Conservation (phyloP, 2,113 vertebrate species). For the Otus sunia region DNA sequence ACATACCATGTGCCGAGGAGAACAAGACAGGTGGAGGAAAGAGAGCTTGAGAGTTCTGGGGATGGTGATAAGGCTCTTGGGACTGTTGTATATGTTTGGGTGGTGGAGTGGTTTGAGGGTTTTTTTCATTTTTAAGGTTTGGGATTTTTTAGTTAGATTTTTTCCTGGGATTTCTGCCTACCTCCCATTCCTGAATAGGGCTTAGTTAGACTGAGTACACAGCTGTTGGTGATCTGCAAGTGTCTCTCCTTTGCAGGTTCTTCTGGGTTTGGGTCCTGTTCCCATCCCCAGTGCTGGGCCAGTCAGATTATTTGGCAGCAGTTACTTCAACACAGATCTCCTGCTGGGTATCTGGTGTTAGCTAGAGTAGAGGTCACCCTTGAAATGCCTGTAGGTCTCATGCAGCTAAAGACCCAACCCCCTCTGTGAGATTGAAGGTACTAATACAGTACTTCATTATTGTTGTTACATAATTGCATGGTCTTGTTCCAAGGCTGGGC, state of each 20-base stretch:
- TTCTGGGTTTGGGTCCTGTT: not conserved
- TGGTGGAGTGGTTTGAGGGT: not conserved
- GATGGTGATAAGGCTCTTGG: not conserved
- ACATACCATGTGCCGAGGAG: not conserved
- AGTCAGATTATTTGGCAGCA: not conserved
- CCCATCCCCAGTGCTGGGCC: not conserved
- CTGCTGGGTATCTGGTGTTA: not conserved
- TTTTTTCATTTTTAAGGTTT: not conserved
- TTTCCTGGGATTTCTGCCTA: not conserved
- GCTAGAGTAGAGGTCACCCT: not conserved
- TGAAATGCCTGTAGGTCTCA: not conserved
- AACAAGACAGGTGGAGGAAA: not conserved
- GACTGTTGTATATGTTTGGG: not conserved
- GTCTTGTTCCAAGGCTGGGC: not conserved
- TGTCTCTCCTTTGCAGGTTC: not conserved
- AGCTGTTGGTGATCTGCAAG: not conserved
- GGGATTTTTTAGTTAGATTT: fast-evolving
- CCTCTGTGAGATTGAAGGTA: not conserved
- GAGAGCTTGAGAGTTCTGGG: not conserved
- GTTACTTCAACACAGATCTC: not conserved
- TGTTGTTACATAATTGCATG: not conserved
- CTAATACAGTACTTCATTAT: not conserved
- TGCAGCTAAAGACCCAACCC: not conserved
- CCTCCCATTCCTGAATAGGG: fast-evolving
- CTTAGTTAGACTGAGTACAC: not conserved